phyloP scores from a whole-genome alignment of 2,113 vertebrate species.

The Nothocercus julius region DNA sequence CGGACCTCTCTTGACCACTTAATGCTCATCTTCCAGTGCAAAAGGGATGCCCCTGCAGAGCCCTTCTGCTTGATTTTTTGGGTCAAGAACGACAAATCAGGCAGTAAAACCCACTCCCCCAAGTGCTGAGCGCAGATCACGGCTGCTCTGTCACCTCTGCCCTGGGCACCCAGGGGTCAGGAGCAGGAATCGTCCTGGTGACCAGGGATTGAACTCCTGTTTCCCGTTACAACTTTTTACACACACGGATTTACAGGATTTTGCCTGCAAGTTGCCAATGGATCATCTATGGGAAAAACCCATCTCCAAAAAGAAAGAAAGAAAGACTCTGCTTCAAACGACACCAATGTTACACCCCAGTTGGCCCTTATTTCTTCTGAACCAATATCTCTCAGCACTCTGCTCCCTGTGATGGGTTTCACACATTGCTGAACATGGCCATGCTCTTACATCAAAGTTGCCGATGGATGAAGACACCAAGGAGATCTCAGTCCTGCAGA shows the following conservation, averaged over 20 bases:
- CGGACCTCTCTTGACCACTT: neutral
- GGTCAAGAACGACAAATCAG: no score
- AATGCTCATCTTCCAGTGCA: neutral
- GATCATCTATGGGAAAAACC: neutral
- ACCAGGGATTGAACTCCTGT: neutral
- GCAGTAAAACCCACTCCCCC: no score
- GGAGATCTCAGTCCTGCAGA: slow-evolving; percentile 58
- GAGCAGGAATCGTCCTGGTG: no score
- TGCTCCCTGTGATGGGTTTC: neutral
- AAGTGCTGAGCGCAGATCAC: neutral
- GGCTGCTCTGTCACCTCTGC: neutral
- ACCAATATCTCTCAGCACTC: neutral
- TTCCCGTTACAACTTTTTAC: neutral
- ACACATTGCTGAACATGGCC: accelerated
- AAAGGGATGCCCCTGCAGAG: neutral
- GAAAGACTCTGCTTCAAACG: neutral
- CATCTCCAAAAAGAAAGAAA: neutral
- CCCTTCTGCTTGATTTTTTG: no score
- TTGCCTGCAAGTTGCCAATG: neutral
- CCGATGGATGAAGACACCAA: slow-evolving; percentile 63
- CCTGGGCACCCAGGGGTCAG: neutral
- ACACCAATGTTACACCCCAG: accelerated
- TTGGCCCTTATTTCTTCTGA: neutral
- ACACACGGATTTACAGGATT: neutral
- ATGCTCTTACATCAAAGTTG: slow-evolving; percentile 72